Evolutionary conservation across 1,140 invertebrate species (phyloP).

Genomic region (Drosophila sturtevanti): DNA sequence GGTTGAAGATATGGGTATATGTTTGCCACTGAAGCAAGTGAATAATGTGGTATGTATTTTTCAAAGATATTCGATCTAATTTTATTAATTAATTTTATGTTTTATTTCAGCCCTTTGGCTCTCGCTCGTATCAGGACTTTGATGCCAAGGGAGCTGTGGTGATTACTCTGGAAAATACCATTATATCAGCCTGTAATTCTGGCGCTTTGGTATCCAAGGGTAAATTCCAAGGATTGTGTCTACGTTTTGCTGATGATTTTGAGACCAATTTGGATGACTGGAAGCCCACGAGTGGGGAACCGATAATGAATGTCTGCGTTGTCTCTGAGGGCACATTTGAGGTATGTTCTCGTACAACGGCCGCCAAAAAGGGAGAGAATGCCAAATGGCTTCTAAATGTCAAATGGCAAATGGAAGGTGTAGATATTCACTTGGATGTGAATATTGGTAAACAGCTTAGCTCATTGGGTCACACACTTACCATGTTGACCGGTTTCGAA

Average conservation of each 20-base stretch:
- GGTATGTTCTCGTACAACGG: conserved; percentile 95
- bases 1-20: conserved; percentile 98
- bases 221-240: conserved; percentile 93
- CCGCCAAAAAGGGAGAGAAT: conserved; percentile 92
- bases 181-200: conserved; percentile 94
- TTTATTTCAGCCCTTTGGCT: conserved; percentile 84
- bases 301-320: conserved; percentile 96
- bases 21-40: conserved; percentile 93
- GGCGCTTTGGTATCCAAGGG: conserved; percentile 91
- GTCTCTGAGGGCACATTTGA: conserved; percentile 99
- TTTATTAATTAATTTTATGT: conserved; percentile 61
- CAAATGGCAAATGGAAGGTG: conserved; percentile 99
- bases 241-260: conserved; percentile 98
- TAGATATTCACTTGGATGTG: conserved; percentile 97
- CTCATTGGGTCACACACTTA: conserved; percentile 96
- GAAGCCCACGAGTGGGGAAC: conserved; percentile 95
- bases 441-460: conserved; percentile 98
- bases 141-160: conserved; percentile 95
- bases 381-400: conserved; percentile 99
- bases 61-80: too few relatives aligned
- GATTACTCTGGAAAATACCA: conserved; percentile 96
- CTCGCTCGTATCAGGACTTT: conserved; percentile 88
- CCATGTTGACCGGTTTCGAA: conserved; percentile 94
- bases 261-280: conserved; percentile 98
- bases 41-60: conserved; percentile 82